These are phyloP conservation scores for Neoascia interrupta DNA, from an alignment of 2,888 invertebrate species.

Conservation along the genomic window DNA sequence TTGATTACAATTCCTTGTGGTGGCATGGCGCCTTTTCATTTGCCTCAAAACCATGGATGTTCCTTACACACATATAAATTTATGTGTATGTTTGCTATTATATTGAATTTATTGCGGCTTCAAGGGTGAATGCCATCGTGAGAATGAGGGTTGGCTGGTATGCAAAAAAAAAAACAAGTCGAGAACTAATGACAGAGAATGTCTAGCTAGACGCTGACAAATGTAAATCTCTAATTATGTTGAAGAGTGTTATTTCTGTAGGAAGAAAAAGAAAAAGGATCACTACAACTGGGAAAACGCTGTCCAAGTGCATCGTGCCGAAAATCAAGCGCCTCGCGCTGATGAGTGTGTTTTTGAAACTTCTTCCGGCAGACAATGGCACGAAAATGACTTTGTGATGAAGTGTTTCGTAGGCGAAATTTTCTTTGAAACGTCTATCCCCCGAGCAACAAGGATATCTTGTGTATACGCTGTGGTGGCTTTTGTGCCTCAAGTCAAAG, in stretches of 20 bases:
- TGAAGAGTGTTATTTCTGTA: constrained; percentile 53
- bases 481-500: too few species aligned
- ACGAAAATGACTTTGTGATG: constrained; percentile 49
- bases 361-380: constrained; percentile 45
- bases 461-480: too few species aligned
- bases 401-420: constrained; percentile 36
- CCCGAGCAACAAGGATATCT: too few species aligned
- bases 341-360: constrained; percentile 25
- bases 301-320: constrained; percentile 3
- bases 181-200: constrained; percentile 54
- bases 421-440: too few species aligned
- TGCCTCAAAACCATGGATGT: not conserved
- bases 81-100: constrained; percentile 10
- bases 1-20: constrained; percentile 59
- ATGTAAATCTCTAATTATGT: constrained; percentile 68
- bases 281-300: too few species aligned
- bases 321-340: constrained; percentile 48
- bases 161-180: not conserved
- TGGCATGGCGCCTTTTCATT: not conserved
- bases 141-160: not conserved
- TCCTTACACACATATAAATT: constrained; percentile 12
- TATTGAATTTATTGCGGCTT: constrained; percentile 41
- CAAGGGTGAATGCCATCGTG: constrained; percentile 19
- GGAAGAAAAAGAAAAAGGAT: too few species aligned
- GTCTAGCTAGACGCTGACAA: constrained; percentile 60